These are phyloP conservation scores for Atrichornis clamosus DNA, from an alignment of 2,113 vertebrate genomes.

Conservation along the genomic window DNA sequence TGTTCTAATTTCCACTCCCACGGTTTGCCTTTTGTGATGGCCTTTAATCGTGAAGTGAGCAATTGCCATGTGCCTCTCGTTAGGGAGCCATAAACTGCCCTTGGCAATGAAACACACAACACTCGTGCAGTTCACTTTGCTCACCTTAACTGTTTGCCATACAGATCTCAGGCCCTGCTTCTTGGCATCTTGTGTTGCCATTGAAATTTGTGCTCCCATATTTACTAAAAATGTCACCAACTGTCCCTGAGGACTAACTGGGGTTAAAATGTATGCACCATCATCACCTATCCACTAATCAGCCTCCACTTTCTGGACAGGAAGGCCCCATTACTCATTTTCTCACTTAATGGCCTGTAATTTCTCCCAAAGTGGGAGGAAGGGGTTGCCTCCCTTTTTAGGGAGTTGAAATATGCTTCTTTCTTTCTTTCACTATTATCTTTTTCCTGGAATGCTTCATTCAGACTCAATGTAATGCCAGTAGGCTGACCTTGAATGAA, in stretches of 20 bases:
- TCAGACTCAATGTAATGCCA: not conserved
- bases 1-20: not conserved
- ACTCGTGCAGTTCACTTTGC: not conserved
- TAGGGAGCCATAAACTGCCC: not conserved
- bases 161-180: not conserved
- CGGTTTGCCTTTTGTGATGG: not conserved
- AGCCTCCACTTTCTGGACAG: not conserved
- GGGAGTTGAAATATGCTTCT: not conserved
- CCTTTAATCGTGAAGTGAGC: not conserved
- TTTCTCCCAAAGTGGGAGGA: not conserved
- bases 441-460: not conserved
- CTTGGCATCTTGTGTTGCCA: not conserved
- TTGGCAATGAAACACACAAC: not conserved
- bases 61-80: not conserved
- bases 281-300: not conserved
- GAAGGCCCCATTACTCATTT: not conserved
- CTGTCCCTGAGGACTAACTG: not conserved
- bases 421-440: not conserved
- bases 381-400: not conserved
- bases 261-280: not conserved
- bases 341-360: not conserved
- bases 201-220: not conserved
- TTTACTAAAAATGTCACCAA: not conserved
- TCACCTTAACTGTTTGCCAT: not conserved
- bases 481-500: not conserved